Evolutionary conservation across 2,797 vertebrate genomes (phyloP).

Genomic region (Coilia nasus): DNA sequence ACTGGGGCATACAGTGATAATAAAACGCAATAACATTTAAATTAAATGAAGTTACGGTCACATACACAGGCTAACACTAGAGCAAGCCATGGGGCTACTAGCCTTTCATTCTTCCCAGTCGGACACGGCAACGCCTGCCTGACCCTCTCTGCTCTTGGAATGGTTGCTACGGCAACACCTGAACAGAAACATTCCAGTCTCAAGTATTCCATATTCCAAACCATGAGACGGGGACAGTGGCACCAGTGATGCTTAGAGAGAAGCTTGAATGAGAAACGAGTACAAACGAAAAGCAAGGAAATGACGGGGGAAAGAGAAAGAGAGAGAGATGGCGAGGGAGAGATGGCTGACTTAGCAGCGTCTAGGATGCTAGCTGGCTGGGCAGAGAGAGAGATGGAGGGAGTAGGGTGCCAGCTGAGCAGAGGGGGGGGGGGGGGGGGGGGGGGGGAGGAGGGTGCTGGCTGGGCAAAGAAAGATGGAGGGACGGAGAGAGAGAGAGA

Average conservation of each 20-base stretch:
- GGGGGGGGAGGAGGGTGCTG: not conserved
- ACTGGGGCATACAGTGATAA: too few relatives aligned
- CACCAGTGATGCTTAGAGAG: not conserved
- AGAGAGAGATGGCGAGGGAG: not conserved
- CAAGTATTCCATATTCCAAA: not conserved
- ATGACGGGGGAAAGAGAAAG: not conserved
- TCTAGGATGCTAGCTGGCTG: too few relatives aligned
- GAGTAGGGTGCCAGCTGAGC: too few relatives aligned
- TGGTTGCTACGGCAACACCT: not conserved
- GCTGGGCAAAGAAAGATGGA: slow-evolving; percentile 10
- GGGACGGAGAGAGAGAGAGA: slow-evolving; percentile 39
- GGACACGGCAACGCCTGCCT: not conserved
- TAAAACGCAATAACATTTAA: not conserved
- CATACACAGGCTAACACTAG: not conserved
- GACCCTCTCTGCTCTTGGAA: not conserved
- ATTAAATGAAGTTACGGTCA: not conserved
- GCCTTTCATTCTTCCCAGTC: not conserved
- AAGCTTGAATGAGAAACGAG: not conserved
- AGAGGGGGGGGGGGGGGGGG: too few relatives aligned
- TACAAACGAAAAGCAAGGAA: not conserved
- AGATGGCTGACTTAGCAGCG: not conserved
- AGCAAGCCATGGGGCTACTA: not conserved
- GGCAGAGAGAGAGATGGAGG: not conserved
- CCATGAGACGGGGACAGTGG: not conserved
- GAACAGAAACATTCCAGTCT: not conserved